Evolutionary conservation across 2,797 vertebrate genomes (phyloP).

Genomic region (Hydrocynus forskahlii): DNA sequence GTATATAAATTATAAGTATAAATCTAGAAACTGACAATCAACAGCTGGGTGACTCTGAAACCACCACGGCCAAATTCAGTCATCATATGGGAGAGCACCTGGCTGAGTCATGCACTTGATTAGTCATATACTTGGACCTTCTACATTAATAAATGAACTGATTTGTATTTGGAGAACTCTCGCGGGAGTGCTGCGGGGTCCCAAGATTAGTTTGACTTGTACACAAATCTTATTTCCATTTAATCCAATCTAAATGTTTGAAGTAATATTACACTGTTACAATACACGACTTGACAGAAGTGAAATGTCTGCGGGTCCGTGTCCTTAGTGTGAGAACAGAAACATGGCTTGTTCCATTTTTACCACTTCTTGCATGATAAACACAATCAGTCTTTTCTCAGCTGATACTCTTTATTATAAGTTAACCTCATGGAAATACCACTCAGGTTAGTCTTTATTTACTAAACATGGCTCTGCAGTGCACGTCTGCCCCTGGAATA

Average conservation of each 20-base stretch:
- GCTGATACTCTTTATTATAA: neutral
- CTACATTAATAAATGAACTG: neutral
- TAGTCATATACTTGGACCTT: neutral
- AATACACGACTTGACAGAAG: neutral
- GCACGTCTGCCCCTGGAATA: conserved; percentile 9
- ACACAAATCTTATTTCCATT: neutral
- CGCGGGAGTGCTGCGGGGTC: neutral
- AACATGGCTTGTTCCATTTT: neutral
- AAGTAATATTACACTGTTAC: neutral
- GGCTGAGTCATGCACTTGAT: neutral
- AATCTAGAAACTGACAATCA: too few relatives aligned
- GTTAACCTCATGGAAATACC: neutral
- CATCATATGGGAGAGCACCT: neutral
- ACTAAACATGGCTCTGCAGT: conserved; percentile 20
- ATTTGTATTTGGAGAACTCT: neutral
- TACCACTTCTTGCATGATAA: neutral
- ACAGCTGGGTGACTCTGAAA: neutral
- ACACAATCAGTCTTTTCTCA: neutral
- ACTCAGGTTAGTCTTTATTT: neutral
- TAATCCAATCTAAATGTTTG: neutral
- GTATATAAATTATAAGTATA: too few relatives aligned
- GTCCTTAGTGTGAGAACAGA: neutral
- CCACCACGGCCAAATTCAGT: neutral
- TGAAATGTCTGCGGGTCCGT: neutral
- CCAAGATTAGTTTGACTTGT: neutral